A percentile compares a stretch with the other conserved stretches of the same genome.
Conservation (phyloP, 2,113 vertebrate species). For the Tachysurus fulvidraco region DNA sequence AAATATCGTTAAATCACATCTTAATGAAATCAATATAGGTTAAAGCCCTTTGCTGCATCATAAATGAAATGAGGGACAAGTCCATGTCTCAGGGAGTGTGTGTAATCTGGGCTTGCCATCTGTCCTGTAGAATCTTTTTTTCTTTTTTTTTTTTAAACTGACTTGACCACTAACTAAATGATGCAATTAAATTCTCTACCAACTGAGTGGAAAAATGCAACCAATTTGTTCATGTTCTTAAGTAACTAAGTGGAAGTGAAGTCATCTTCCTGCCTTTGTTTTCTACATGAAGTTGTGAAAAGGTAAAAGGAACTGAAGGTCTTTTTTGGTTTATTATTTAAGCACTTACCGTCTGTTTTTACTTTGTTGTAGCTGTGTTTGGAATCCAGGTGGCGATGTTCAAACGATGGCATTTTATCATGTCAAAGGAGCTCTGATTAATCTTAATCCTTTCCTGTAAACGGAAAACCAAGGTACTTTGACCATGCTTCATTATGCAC, state of each 20-base stretch:
- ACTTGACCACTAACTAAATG: not conserved
- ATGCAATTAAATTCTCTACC: constrained; percentile 58
- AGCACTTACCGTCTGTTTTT: not conserved
- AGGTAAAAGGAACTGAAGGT: not conserved
- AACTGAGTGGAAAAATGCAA: constrained; percentile 35
- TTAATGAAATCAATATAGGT: not conserved
- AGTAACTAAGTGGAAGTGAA: not conserved
- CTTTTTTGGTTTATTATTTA: not conserved
- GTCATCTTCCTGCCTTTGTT: not conserved
- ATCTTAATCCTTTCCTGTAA: not conserved
- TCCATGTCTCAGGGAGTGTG: constrained; percentile 46
- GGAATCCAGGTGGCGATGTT: not conserved
- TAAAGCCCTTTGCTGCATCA: constrained; percentile 5
- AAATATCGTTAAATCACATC: not conserved
- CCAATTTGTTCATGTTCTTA: not conserved
- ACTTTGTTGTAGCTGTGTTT: not conserved
- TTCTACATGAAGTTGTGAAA: not conserved
- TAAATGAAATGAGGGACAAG: constrained; percentile 9
- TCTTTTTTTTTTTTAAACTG: not conserved
- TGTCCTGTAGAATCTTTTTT: not conserved
- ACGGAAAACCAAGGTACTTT: not conserved
- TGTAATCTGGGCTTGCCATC: constrained; percentile 8
- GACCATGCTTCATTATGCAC: not conserved
- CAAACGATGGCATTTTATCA: not conserved
- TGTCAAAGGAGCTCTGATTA: not conserved